Conservation (phyloP, 2,113 vertebrate genomes). For the Aramus guarauna region DNA sequence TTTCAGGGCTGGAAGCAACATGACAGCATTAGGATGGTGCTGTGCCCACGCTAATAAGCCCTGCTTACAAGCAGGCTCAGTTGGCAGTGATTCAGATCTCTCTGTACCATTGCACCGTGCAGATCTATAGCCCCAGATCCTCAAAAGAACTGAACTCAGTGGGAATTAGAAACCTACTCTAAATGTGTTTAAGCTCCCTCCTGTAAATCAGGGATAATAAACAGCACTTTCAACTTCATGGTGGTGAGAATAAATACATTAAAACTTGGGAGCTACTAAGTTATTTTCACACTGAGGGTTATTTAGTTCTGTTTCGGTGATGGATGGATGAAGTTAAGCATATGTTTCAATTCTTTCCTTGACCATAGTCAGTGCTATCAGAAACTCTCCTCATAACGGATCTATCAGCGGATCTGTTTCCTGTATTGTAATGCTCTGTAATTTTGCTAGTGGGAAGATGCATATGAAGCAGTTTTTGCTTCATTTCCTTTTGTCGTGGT, state of each 20-base stretch:
- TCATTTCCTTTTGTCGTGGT: background rate
- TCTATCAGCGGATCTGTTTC: background rate
- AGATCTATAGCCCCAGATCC: background rate
- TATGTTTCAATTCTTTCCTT: background rate
- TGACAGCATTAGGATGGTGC: background rate
- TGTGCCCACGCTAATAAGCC: background rate
- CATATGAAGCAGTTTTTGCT: background rate
- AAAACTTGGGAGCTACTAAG: background rate
- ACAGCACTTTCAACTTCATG: background rate
- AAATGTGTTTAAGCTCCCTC: background rate
- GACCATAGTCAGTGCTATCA: background rate
- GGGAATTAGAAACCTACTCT: background rate
- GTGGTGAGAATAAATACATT: background rate
- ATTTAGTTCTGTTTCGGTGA: background rate
- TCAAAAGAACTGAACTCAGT: background rate
- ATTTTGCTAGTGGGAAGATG: slow-evolving; percentile 17
- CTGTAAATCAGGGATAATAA: background rate
- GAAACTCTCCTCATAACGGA: background rate
- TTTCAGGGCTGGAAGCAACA: background rate
- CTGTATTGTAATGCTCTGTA: background rate
- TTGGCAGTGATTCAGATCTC: background rate
- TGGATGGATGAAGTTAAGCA: background rate
- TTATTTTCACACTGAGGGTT: background rate
- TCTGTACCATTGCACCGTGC: background rate
- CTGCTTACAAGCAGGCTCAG: background rate